Conservation (phyloP, 2,797 vertebrate species). For the Cossypha dichroa region DNA sequence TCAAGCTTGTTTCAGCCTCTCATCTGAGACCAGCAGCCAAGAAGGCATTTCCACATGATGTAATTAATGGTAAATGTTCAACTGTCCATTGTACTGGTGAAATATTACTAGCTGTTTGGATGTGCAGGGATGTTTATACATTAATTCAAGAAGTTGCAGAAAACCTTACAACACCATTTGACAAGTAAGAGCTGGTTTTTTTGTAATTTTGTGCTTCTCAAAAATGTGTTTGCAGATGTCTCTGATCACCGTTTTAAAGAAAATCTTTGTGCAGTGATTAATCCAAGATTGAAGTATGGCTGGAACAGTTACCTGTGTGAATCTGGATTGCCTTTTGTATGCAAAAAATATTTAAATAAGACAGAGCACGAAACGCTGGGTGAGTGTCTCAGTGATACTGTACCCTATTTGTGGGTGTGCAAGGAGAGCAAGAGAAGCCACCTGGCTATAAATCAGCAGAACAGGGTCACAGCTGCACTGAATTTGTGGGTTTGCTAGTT, state of each 20-base stretch:
- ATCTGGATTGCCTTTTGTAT: constrained; percentile 88
- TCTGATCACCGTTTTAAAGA: constrained; percentile 73
- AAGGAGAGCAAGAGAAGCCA: neutral
- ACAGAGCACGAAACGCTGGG: constrained; percentile 77
- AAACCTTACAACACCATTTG: neutral
- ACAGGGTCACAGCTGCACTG: neutral
- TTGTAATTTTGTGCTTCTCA: neutral
- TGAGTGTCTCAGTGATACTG: constrained; percentile 70
- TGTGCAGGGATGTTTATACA: neutral
- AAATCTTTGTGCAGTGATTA: constrained; percentile 85
- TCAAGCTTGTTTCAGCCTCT: neutral
- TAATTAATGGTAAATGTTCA: neutral
- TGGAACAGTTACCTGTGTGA: constrained; percentile 88
- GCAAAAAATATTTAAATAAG: constrained; percentile 87
- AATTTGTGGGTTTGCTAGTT: neutral
- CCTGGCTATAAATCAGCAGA: neutral
- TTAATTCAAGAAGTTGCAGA: neutral
- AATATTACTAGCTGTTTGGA: neutral
- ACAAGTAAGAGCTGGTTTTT: neutral
- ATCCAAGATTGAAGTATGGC: constrained; percentile 69
- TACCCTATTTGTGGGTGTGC: neutral
- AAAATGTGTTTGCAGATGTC: constrained; percentile 76
- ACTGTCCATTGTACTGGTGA: neutral
- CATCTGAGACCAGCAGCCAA: neutral
- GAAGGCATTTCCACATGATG: neutral